Percentiles rank a stretch among this genome's conserved stretches.
Conservation (phyloP, 2,797 vertebrate genomes). For the Petrocephalus schoutedeni region DNA sequence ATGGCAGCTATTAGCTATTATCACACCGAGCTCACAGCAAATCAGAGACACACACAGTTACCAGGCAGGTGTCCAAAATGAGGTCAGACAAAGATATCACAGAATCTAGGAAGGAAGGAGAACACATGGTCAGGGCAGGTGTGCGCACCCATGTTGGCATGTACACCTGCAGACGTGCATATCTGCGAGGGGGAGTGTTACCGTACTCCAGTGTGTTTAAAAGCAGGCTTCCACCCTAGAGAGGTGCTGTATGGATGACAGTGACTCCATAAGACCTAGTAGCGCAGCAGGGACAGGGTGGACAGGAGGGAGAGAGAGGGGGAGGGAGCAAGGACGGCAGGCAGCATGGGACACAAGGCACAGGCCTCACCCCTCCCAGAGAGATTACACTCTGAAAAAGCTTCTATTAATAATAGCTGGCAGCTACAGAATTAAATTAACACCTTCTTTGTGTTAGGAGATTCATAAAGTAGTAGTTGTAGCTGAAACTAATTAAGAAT, state of each 20-base stretch:
- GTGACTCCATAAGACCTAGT: too few relatives aligned
- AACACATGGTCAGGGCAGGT: slow-evolving; percentile 11
- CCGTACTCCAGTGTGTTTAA: neutral
- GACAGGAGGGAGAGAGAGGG: neutral
- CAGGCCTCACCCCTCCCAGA: neutral
- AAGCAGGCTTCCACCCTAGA: neutral
- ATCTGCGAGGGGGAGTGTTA: neutral
- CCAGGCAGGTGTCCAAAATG: slow-evolving; percentile 62
- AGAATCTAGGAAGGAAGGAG: slow-evolving; percentile 61
- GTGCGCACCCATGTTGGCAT: too few relatives aligned
- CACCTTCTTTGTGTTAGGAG: neutral
- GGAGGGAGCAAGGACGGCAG: neutral
- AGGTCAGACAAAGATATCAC: slow-evolving; percentile 71
- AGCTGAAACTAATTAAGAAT: slow-evolving; percentile 48
- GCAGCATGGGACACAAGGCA: neutral
- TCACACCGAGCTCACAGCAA: slow-evolving; percentile 15
- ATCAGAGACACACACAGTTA: slow-evolving; percentile 33
- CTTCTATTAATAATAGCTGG: slow-evolving; percentile 14
- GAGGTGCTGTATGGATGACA: neutral
- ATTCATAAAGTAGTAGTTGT: slow-evolving; percentile 15
- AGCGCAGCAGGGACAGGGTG: neutral
- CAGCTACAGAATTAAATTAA: slow-evolving; percentile 22
- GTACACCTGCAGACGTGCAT: neutral
- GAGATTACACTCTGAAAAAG: neutral
- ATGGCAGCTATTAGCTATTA: neutral